A percentile compares a stretch with the other conserved stretches of the same genome.
phyloP scores from a whole-genome alignment of 2,888 invertebrate genomes.

The Chrysolina haemoptera region DNA sequence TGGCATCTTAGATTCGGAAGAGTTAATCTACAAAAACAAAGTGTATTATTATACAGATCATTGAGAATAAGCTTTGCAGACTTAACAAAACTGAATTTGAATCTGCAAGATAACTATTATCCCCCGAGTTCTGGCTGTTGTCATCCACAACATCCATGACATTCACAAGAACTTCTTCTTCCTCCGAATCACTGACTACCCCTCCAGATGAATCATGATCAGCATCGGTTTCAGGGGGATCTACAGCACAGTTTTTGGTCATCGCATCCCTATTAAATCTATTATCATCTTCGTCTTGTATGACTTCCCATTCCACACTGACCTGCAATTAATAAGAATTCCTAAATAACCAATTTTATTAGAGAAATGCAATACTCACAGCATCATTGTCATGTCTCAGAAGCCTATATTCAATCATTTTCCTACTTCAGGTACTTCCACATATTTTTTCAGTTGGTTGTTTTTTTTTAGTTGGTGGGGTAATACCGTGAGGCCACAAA shows the following conservation, averaged over 20 bases:
- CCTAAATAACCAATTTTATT: too few species aligned
- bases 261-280: constrained; percentile 69
- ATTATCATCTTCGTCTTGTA: constrained; percentile 88
- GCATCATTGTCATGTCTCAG: constrained; percentile 95
- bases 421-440: constrained; percentile 97
- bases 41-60: constrained; percentile 25
- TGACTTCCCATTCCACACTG: constrained; percentile 88
- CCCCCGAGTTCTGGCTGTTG: constrained; percentile 80
- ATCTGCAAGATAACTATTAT: constrained; percentile 83
- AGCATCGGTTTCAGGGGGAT: constrained; percentile 69
- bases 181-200: constrained; percentile 91
- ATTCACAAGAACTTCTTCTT: constrained; percentile 79
- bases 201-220: constrained; percentile 94
- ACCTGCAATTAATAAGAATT: constrained; percentile 55
- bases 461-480: constrained; percentile 98
- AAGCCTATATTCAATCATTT: constrained; percentile 96
- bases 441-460: constrained; percentile 96
- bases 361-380: constrained; percentile 70
- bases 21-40: constrained; percentile 60
- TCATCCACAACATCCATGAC: constrained; percentile 84
- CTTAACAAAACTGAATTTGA: constrained; percentile 74
- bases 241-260: constrained; percentile 66
- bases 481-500: too few species aligned
- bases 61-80: neutral
- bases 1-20: constrained; percentile 69